A percentile compares a stretch with the other conserved stretches of the same genome.
Conservation (phyloP, 2,113 vertebrate genomes). For the Corythornis madagascariensis region DNA sequence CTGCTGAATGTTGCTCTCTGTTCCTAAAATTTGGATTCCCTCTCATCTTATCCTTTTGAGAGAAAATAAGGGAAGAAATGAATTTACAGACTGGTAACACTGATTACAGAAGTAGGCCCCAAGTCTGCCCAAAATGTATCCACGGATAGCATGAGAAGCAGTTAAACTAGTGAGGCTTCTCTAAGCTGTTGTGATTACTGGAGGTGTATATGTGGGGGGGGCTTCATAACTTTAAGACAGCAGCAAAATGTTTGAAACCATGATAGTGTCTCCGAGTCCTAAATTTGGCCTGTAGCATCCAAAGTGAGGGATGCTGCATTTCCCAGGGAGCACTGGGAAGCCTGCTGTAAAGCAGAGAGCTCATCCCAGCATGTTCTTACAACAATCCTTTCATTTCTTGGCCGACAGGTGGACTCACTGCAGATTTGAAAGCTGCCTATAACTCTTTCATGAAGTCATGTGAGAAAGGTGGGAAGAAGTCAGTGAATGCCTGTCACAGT, state of each 20-base stretch:
- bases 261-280: neutral
- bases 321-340: neutral
- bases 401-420: conserved; percentile 83
- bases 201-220: neutral
- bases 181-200: neutral
- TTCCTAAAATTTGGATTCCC: neutral
- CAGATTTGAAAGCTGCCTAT: conserved; percentile 86
- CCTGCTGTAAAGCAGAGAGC: neutral
- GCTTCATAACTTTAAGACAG: neutral
- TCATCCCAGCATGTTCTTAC: neutral
- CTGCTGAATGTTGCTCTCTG: neutral
- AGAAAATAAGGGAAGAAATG: neutral
- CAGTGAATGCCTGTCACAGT: conserved; percentile 87
- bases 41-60: neutral
- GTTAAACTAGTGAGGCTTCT: neutral
- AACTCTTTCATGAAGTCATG: conserved; percentile 88
- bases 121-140: neutral
- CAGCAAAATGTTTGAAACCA: neutral
- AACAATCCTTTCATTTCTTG: neutral
- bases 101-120: neutral
- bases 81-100: neutral
- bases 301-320: neutral
- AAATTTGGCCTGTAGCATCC: neutral
- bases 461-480: conserved; percentile 85
- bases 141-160: neutral